A percentile compares a stretch with the other conserved stretches of the same genome.
These are phyloP conservation scores for Brachyhypopomus gauderio DNA, from an alignment of 2,113 vertebrate genomes.

Conservation along the genomic window DNA sequence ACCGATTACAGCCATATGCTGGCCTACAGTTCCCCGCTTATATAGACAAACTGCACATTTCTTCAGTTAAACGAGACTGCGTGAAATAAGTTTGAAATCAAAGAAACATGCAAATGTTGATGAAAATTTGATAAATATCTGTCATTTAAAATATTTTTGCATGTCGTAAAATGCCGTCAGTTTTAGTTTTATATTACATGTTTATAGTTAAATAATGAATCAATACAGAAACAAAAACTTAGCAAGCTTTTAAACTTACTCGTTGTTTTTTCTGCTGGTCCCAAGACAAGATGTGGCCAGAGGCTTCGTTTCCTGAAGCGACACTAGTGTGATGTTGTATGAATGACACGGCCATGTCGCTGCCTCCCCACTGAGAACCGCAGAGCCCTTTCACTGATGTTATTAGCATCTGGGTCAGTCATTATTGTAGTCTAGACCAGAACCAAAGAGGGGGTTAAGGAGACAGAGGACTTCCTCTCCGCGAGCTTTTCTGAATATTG, in stretches of 20 bases:
- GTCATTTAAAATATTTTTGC: no score
- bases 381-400: constrained; percentile 47
- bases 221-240: background rate
- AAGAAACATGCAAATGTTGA: no score
- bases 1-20: no score
- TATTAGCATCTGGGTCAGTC: constrained; percentile 54
- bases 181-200: no score
- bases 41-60: no score
- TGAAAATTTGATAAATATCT: no score
- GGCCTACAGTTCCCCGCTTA: no score
- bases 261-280: constrained; percentile 32
- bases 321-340: constrained; percentile 40
- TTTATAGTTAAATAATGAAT: background rate
- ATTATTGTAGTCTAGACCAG: constrained; percentile 46
- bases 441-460: constrained; percentile 33
- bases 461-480: constrained; percentile 48
- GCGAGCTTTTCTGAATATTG: constrained; percentile 45
- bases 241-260: background rate
- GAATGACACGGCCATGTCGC: constrained; percentile 50
- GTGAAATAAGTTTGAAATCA: no score
- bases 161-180: no score
- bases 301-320: constrained; percentile 38
- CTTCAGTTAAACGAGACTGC: no score
- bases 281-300: constrained; percentile 31
- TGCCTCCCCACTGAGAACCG: constrained; percentile 42